Conservation (phyloP, 2,797 vertebrate species). For the Austrolebias charrua region DNA sequence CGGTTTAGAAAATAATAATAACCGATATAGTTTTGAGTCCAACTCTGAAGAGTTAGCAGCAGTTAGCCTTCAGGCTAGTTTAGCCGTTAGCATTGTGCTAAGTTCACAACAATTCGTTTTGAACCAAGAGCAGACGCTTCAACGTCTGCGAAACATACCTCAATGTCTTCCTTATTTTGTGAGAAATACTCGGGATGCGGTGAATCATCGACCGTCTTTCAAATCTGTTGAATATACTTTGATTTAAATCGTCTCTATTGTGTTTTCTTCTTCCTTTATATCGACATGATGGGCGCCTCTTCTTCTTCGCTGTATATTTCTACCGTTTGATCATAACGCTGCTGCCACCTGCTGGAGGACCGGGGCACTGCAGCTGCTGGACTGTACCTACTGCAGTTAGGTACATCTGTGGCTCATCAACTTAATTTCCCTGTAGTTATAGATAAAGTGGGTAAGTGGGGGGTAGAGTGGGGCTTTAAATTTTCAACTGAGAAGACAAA, state of each 20-base stretch:
- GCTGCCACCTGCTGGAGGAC: slow-evolving; percentile 47
- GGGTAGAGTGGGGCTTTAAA: no score
- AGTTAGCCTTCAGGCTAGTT: slow-evolving; percentile 38
- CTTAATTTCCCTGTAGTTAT: no score
- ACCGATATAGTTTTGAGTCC: no score
- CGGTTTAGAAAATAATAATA: no score
- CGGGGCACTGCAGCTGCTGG: not conserved
- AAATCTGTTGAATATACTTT: slow-evolving; percentile 39
- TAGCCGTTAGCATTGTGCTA: slow-evolving; percentile 52
- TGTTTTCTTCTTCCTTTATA: slow-evolving; percentile 78
- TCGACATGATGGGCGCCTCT: slow-evolving; percentile 80
- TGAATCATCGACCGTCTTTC: slow-evolving; percentile 28
- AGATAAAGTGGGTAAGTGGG: no score
- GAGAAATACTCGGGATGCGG: slow-evolving; percentile 28
- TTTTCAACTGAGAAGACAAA: no score
- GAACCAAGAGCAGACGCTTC: slow-evolving; percentile 1
- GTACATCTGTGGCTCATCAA: no score
- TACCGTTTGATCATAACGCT: slow-evolving; percentile 28
- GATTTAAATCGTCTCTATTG: slow-evolving; percentile 76
- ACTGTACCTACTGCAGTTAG: no score
- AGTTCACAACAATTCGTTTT: slow-evolving; percentile 41
- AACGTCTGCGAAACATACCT: slow-evolving; percentile 56
- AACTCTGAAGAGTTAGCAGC: not conserved
- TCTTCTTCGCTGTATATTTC: slow-evolving; percentile 49
- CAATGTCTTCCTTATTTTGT: slow-evolving; percentile 36